Base-by-base conservation (phyloP, 2,797 vertebrate genomes). In the Holocentrus rufus region DNA sequence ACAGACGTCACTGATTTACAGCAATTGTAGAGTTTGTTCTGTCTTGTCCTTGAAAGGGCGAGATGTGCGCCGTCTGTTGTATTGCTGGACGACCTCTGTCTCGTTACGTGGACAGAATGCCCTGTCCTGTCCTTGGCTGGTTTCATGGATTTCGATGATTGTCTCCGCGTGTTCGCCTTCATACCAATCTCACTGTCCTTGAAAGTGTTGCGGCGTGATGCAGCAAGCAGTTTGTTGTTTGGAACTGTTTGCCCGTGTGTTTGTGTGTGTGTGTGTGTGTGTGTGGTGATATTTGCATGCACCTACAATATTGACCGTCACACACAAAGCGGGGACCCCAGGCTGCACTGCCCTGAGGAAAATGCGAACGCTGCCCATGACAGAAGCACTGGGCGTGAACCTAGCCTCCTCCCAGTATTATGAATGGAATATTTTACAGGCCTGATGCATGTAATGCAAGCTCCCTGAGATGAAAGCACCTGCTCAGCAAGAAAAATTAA, bases 401-500 rank as follows among this genome's bases (percentile, higher is more conserved):
- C 47, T 34, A 9, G 60, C 66, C 75, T 79, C 31, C 11, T 65
- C 62, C 76, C 79, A 30, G 18, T 61, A 76, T 82, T 88, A 81
- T 87, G 77, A 89, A 88, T 77, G 77, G 77, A 89, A 85, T 77
- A 88, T 83, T 85, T 46, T 79, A 77, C 80, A 71, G 79, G 60
- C 59, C 61, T 47, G 10, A 52, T 69, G 67, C 70, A 47, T 86
- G 90, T 88, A 91, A 91, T 75, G 83, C 88, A 88, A 90, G 47
- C 82, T 80, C 87, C 79, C 80, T 17, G 2, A 78, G 76, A 87
- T 74, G 80, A 89, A 90, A 89, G 85, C 89, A 90, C 86, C 88
- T 85, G 77, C 81, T 89, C 83, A 88, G 83, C 85, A 86, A 69
- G 83, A 75, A 73, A 71, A 69, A 80, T 90, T 18, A 88, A 92